Evolutionary conservation across 2,888 invertebrate genomes (phyloP), one percentile per base, ranked within the genome.

Genomic region (Microctonus aethiopoides): DNA sequence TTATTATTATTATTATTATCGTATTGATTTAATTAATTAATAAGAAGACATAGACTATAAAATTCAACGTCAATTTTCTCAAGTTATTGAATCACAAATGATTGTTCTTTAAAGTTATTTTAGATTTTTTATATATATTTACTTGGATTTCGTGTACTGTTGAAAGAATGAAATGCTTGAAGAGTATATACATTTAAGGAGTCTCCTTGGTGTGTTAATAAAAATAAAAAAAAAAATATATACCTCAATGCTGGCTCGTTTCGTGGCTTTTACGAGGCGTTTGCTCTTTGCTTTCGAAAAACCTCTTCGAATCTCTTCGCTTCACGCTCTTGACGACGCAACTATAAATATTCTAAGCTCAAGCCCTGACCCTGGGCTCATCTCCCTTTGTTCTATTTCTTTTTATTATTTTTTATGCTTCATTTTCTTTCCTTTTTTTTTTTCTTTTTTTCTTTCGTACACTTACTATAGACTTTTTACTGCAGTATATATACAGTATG

Each of bases 301-400:
- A 67, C 56, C 39, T 71, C 36, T 39, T 41, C 57, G 41, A 62
- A 73, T 63, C 68, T 71, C 67, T 68, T 66, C 56, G 67, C 63
- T 67, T 41, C 36, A 62, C 71, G 75, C 67, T 76, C 80, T 73
- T 79, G 76, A 79, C 81, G 78, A 80, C 79, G 73, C 71, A 75
- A 78, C 81, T 81, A 81, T 81, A 81, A 81, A 81, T 81, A 81
- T 78, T 41, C 56, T 36, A 63, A 36, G 26, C 24, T 65, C 16
- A 16, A 46, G 46, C 46, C 26, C 64, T 52, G 34, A 36, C 52
- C 52, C 20, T 64, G 52, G 52, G 7, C 20, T 46, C 46, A 7
- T 1, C 46, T 20, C 16, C 46, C 16, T 54, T 29, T 68, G 13
- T 41, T 26, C 46, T 61, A 66, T 63, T 68, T 56, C 11, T 62